These are phyloP conservation scores for Cygnus olor DNA, from an alignment of 2,797 vertebrate genomes.

Conservation along the genomic window DNA sequence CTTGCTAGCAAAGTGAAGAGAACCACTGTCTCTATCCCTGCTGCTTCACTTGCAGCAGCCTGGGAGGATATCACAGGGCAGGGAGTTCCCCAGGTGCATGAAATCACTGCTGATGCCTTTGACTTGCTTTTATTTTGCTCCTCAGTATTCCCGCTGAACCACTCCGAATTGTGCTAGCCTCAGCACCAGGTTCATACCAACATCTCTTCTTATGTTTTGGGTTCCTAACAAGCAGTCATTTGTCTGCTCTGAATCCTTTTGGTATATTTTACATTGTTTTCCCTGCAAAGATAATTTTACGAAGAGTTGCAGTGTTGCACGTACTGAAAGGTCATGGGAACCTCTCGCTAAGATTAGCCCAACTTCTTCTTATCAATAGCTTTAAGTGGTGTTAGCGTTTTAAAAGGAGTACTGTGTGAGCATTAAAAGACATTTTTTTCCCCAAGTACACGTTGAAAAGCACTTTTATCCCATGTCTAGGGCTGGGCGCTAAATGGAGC, in stretches of 20 bases:
- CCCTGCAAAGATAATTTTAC: conserved; percentile 20
- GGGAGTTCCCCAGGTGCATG: not conserved
- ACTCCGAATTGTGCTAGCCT: not conserved
- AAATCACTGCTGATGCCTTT: not conserved
- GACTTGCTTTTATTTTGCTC: not conserved
- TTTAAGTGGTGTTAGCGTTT: conserved; percentile 30
- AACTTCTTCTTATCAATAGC: conserved; percentile 37
- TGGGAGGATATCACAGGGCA: not conserved
- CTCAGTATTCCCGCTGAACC: not conserved
- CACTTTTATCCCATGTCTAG: conserved; percentile 59
- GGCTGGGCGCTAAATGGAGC: conserved; percentile 46
- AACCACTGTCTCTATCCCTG: not conserved
- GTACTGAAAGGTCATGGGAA: conserved; percentile 70
- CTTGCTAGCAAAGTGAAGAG: not conserved
- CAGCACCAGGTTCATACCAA: not conserved
- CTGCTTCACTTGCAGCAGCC: not conserved
- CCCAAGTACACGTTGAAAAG: conserved; percentile 37
- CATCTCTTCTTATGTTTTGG: not conserved
- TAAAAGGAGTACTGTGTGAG: conserved; percentile 58
- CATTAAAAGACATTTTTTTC: conserved; percentile 29
- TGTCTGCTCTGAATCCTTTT: not conserved
- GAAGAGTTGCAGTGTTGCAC: not conserved
- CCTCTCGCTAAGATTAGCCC: conserved; percentile 43
- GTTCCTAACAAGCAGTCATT: not conserved
- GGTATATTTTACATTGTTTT: not conserved